Conservation (phyloP, 2,113 vertebrate species). For the Nymphicus hollandicus region DNA sequence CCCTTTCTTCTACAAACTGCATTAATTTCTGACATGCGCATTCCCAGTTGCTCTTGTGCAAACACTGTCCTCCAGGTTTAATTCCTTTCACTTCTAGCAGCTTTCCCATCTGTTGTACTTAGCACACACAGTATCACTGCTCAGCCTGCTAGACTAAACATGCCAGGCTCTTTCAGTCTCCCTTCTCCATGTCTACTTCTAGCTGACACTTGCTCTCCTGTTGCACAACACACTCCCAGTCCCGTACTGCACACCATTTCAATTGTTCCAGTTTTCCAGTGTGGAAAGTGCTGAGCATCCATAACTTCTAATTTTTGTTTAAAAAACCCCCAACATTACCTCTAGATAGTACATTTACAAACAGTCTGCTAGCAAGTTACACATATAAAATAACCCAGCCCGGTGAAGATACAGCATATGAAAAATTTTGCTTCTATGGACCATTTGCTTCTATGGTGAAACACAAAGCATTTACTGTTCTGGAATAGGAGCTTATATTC, state of each 20-base stretch:
- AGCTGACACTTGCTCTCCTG: background rate
- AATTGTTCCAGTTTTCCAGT: background rate
- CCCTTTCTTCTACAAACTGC: background rate
- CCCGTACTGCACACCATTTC: background rate
- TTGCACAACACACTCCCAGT: background rate
- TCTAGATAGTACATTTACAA: background rate
- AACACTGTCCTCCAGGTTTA: background rate
- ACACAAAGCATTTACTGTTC: background rate
- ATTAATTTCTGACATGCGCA: background rate
- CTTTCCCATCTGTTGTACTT: background rate
- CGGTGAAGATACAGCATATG: background rate
- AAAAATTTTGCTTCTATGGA: background rate
- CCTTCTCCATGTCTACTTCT: background rate
- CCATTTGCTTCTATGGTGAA: slow-evolving; percentile 12
- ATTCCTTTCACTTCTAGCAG: background rate
- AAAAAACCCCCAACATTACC: background rate
- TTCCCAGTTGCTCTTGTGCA: background rate
- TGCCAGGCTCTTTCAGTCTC: background rate
- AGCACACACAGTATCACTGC: rapidly evolving
- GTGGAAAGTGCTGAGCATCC: background rate
- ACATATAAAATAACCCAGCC: background rate
- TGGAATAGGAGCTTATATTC: background rate
- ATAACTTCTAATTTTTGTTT: background rate
- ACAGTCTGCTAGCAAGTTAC: background rate
- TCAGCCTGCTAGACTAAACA: slow-evolving; percentile 32